phyloP scores from a whole-genome alignment of 2,888 invertebrate genomes.

The Trachelus tabidus region DNA sequence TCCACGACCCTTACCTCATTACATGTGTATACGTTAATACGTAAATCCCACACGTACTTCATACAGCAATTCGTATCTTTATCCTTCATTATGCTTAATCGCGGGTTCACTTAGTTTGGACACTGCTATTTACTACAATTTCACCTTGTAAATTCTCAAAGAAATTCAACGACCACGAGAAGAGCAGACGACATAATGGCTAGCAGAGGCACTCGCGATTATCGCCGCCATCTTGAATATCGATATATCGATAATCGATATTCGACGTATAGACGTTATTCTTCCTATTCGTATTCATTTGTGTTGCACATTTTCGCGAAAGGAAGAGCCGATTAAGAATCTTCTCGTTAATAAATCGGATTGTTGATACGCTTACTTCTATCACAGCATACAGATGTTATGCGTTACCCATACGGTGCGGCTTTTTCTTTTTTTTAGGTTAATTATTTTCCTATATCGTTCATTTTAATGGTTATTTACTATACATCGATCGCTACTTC shows the following conservation, averaged over 20 bases:
- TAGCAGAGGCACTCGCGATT: background rate
- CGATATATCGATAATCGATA: background rate
- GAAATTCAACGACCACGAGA: background rate
- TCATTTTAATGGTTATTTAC: slow-evolving; percentile 36
- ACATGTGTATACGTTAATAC: slow-evolving; percentile 12
- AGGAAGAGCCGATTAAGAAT: slow-evolving; percentile 13
- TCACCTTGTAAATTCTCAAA: background rate
- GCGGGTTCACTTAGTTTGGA: background rate
- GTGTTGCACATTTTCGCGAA: slow-evolving; percentile 29
- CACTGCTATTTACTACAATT: background rate
- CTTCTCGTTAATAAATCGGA: slow-evolving; percentile 34
- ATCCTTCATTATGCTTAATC: background rate
- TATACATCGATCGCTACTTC: slow-evolving; percentile 43
- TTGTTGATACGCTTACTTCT: slow-evolving; percentile 62
- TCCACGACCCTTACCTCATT: slow-evolving; percentile 10
- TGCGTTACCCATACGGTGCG: slow-evolving; percentile 20
- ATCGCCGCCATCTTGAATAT: background rate
- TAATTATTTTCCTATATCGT: background rate
- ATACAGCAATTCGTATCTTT: background rate
- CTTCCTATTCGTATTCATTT: slow-evolving; percentile 11
- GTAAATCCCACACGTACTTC: background rate
- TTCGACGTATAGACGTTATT: background rate
- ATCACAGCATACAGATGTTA: slow-evolving; percentile 54
- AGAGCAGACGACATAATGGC: background rate
- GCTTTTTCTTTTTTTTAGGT: slow-evolving; percentile 1